These are phyloP conservation scores for Pogonus chalceus DNA, from an alignment of 1,140 invertebrate species.

Conservation along the genomic window DNA sequence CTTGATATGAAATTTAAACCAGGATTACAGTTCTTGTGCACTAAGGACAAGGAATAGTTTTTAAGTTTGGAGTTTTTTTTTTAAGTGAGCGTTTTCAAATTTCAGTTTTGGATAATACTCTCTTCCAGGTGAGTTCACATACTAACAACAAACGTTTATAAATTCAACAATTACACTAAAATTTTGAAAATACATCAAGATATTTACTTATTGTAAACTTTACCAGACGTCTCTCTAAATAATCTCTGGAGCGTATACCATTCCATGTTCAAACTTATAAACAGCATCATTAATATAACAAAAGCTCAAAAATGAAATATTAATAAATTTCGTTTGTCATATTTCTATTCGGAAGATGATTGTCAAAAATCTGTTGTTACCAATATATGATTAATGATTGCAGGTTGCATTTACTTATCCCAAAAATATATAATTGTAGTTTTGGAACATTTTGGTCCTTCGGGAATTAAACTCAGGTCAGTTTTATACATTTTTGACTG, in stretches of 20 bases:
- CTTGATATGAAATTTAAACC: not conserved
- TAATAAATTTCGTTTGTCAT: constrained; percentile 33
- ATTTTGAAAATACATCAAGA: too few species aligned
- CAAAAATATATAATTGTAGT: not conserved
- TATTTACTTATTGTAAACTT: too few species aligned
- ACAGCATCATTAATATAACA: not conserved
- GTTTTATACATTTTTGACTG: not conserved
- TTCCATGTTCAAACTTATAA: too few species aligned
- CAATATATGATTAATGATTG: constrained; percentile 33
- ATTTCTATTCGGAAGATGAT: constrained; percentile 21
- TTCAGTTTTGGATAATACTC: not conserved
- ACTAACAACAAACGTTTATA: too few species aligned
- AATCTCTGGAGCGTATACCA: too few species aligned
- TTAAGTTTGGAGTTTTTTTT: not conserved
- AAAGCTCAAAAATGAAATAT: constrained; percentile 24
- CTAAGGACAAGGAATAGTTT: too few species aligned
- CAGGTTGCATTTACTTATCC: constrained; percentile 14
- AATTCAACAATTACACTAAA: too few species aligned
- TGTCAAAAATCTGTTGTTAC: constrained; percentile 33
- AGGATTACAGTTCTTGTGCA: too few species aligned
- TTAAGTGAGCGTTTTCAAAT: not conserved
- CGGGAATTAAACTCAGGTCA: not conserved
- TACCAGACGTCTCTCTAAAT: too few species aligned
- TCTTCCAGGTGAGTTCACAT: not conserved
- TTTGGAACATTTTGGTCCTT: not conserved